Conservation (phyloP, 2,797 vertebrate genomes). For the Octomys mimax region DNA sequence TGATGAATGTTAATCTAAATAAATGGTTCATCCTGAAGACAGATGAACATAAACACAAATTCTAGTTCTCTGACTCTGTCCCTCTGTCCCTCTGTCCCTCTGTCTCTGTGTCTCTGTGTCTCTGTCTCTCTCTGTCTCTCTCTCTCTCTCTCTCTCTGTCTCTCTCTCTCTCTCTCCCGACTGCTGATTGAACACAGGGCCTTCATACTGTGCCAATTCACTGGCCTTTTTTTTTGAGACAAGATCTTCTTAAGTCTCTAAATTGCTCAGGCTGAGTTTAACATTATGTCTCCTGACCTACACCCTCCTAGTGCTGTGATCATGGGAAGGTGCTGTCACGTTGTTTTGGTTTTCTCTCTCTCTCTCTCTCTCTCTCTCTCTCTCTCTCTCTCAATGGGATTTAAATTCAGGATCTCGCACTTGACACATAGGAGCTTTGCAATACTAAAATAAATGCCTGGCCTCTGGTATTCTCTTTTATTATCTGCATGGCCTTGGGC, state of each 20-base stretch:
- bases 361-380: neutral
- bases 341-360: neutral
- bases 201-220: too few relatives aligned
- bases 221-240: too few relatives aligned
- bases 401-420: too few relatives aligned
- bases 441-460: too few relatives aligned
- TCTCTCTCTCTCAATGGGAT: too few relatives aligned
- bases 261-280: too few relatives aligned
- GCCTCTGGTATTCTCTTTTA: neutral
- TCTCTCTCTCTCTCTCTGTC: neutral
- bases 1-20: slow-evolving; percentile 11
- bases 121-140: too few relatives aligned
- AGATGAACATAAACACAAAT: slow-evolving; percentile 27
- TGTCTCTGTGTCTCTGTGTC: neutral
- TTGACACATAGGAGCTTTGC: too few relatives aligned
- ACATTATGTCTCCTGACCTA: neutral
- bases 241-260: too few relatives aligned
- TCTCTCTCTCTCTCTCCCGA: neutral
- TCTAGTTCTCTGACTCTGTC: neutral
- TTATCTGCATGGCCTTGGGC: neutral
- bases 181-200: too few relatives aligned
- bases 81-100: neutral
- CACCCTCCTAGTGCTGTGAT: neutral
- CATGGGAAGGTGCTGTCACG: neutral
- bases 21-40: neutral